phyloP scores from a whole-genome alignment of 2,113 vertebrate genomes.

The Gymnarchus niloticus region DNA sequence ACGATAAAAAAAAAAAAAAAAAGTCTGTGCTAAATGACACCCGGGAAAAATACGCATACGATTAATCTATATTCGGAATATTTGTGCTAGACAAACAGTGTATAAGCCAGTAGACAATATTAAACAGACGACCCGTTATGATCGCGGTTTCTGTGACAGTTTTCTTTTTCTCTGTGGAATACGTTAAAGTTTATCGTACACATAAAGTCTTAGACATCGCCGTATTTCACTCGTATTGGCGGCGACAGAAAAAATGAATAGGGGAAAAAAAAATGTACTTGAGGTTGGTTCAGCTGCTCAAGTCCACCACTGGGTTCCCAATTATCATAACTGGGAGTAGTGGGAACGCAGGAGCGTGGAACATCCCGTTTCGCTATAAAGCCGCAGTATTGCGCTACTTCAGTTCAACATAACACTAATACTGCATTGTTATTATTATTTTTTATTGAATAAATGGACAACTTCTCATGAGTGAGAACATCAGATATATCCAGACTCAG shows the following conservation, averaged over 20 bases:
- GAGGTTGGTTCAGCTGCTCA: too few species aligned
- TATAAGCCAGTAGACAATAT: too few species aligned
- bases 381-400: background rate
- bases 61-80: background rate
- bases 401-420: background rate
- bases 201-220: background rate
- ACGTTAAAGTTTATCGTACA: background rate
- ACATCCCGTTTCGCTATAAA: too few species aligned
- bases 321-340: background rate
- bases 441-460: background rate
- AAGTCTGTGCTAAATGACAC: background rate
- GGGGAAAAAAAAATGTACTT: too few species aligned
- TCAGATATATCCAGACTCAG: background rate
- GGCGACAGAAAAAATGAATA: background rate
- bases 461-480: background rate
- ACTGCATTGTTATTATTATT: background rate
- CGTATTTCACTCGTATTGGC: background rate
- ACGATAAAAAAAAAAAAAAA: conserved; percentile 12
- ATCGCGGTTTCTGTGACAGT: background rate
- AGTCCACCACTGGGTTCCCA: background rate
- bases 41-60: background rate
- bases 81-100: background rate
- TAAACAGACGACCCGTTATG: background rate
- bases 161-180: background rate
- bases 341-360: too few species aligned